Base-by-base conservation (phyloP, 2,888 invertebrate genomes). In the Bunonema sp. region DNA sequence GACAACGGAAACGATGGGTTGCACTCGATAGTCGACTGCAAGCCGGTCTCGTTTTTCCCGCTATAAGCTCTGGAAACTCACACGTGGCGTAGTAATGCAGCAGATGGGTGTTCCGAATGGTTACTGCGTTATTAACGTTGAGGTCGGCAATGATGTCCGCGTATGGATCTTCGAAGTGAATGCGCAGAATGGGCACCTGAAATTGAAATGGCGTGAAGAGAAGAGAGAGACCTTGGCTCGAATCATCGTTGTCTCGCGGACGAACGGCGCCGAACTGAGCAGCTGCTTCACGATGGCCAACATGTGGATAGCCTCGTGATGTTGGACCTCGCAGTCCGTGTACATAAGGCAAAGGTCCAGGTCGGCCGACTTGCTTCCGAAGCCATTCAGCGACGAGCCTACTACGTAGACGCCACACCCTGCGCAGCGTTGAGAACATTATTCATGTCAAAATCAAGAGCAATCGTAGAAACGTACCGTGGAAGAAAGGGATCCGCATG, bases 321-420 rank as follows among this genome's bases (percentile, higher is more conserved):
- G n/a, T n/a, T n/a, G n/a, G n/a, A 74, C 78, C 41, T 77, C 75
- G 45, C 77, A 74, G 49, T 81, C 79, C 55, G 82, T 80, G 61
- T 85, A 75, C 71, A 77, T 74, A 59, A 97, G 78, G 70, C 93
- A 93, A 77, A 97, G 81, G 74, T 97, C 97, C 72, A 93, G 82
- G 74, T 97, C 93, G n/a, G 88, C 88, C 47, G 77, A 78, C 69
- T 84, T 80, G 51, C 82, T 79, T 26, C 87, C 91, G 74, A 93
- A 87, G 21, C 93, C 91, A 45, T 84, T 88, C 79, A 91, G 82
- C 8, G 93, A 89, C 1, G 93, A 97, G 0, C 97, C 97, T 49
- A 93, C 91, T 69, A 93, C 78, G 73, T 84, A 89, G 38, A 93
- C 76, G 3, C 64, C 68, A 40, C 67, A 60, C 46, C 54, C 62